These are phyloP conservation scores for Actias luna DNA, from an alignment of 2,888 invertebrate genomes.

Conservation along the genomic window DNA sequence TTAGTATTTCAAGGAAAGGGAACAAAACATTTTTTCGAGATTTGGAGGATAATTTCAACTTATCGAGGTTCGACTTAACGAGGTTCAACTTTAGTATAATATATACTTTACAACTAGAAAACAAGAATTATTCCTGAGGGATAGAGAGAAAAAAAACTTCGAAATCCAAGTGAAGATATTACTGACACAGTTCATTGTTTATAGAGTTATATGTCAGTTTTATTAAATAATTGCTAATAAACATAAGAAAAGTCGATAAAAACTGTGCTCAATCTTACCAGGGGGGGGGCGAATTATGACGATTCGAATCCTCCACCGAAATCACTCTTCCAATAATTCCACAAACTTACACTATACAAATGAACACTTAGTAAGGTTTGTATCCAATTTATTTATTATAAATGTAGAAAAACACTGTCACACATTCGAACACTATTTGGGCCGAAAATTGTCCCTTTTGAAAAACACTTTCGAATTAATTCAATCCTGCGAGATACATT, in stretches of 20 bases:
- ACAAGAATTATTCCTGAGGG: no score
- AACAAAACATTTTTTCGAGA: no score
- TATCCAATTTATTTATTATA: not conserved
- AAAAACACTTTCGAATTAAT: not conserved
- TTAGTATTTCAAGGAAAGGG: no score
- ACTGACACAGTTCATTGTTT: no score
- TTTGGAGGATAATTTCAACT: no score
- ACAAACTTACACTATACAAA: not conserved
- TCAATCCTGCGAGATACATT: constrained; percentile 36
- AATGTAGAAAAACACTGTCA: constrained; percentile 5
- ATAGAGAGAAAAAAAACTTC: no score
- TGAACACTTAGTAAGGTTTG: constrained; percentile 5
- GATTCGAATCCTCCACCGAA: not conserved
- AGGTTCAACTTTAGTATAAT: no score
- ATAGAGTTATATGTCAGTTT: no score
- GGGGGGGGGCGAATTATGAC: not conserved
- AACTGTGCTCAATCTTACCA: not conserved
- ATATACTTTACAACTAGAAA: no score
- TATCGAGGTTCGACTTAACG: no score
- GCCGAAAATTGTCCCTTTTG: not conserved
- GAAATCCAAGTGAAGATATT: no score
- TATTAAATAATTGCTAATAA: no score
- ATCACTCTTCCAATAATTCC: not conserved
- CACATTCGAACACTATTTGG: not conserved
- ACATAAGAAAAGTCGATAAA: not conserved